phyloP scores from a whole-genome alignment of 2,888 invertebrate genomes.

The Serripes groenlandicus region DNA sequence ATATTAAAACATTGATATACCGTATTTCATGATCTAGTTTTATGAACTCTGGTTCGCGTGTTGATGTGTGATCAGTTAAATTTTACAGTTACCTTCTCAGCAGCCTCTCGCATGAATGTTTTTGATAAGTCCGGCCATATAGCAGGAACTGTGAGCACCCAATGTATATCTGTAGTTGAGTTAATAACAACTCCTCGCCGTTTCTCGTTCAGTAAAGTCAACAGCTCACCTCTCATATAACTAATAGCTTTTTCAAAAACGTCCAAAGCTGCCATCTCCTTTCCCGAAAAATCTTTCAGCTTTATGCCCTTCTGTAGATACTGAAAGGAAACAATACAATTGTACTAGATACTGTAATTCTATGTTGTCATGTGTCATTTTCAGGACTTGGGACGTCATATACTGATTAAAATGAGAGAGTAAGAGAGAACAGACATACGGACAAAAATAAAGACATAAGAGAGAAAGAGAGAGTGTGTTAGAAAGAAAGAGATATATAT shows the following conservation, averaged over 20 bases:
- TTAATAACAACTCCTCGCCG: neutral
- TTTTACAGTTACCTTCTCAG: conserved; percentile 8
- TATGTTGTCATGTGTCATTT: too few relatives aligned
- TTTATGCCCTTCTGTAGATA: conserved; percentile 31
- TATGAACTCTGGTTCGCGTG: too few relatives aligned
- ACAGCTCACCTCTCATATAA: conserved; percentile 31
- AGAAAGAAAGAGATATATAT: too few relatives aligned
- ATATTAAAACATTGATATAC: too few relatives aligned
- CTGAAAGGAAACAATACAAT: conserved; percentile 28
- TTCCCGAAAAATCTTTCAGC: conserved; percentile 55
- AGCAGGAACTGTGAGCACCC: conserved; percentile 1
- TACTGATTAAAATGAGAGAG: too few relatives aligned
- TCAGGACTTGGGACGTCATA: too few relatives aligned
- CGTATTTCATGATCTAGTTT: too few relatives aligned
- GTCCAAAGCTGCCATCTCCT: conserved; percentile 42
- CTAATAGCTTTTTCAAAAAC: conserved; percentile 58
- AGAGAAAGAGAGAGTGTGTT: too few relatives aligned
- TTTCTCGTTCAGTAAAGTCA: neutral
- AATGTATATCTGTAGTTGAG: neutral
- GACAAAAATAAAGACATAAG: too few relatives aligned
- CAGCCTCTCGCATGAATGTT: conserved; percentile 3
- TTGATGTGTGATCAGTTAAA: too few relatives aligned
- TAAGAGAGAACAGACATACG: too few relatives aligned
- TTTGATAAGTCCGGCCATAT: conserved; percentile 12
- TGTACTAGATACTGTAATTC: too few relatives aligned